Conservation (phyloP, 2,888 invertebrate genomes). For the Tortrix viridana region DNA sequence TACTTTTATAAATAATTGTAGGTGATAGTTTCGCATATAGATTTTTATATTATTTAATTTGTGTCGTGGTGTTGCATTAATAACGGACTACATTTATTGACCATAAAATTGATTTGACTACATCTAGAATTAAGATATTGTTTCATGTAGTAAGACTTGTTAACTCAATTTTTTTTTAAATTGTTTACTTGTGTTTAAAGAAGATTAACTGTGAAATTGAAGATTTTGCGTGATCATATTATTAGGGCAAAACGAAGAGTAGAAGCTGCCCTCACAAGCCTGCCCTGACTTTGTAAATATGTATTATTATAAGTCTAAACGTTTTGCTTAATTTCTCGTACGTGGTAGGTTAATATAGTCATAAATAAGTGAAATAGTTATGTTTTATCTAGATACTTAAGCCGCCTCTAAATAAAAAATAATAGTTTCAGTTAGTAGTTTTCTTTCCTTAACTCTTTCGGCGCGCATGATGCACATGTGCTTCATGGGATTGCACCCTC, state of each 20-base stretch:
- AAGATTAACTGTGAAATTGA: too few relatives aligned
- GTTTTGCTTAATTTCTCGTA: constrained; percentile 10
- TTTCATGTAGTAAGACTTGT: too few relatives aligned
- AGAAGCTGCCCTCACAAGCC: too few relatives aligned
- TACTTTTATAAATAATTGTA: constrained; percentile 14
- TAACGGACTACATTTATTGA: constrained; percentile 3
- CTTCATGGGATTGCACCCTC: too few relatives aligned
- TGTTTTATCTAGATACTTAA: constrained; percentile 37
- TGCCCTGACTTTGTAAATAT: constrained; percentile 4
- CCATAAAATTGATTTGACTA: constrained; percentile 5
- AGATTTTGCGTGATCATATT: too few relatives aligned
- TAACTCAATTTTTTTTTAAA: too few relatives aligned
- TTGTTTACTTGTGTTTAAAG: neutral
- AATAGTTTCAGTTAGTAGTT: too few relatives aligned
- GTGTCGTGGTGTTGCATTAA: constrained; percentile 12
- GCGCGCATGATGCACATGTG: too few relatives aligned
- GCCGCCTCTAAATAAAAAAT: constrained; percentile 35
- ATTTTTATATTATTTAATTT: constrained; percentile 29
- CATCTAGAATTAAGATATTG: neutral
- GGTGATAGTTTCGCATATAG: constrained; percentile 19
- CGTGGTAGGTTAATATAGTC: constrained; percentile 17
- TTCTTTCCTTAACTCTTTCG: too few relatives aligned
- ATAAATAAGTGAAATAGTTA: constrained; percentile 24
- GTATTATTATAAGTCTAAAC: neutral
- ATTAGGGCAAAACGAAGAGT: too few relatives aligned